A percentile compares a stretch with the other conserved stretches of the same genome.
Conservation (phyloP, 37 sponge, comb jelly and placozoan genomes). For the Mnemiopsis leidyi region DNA sequence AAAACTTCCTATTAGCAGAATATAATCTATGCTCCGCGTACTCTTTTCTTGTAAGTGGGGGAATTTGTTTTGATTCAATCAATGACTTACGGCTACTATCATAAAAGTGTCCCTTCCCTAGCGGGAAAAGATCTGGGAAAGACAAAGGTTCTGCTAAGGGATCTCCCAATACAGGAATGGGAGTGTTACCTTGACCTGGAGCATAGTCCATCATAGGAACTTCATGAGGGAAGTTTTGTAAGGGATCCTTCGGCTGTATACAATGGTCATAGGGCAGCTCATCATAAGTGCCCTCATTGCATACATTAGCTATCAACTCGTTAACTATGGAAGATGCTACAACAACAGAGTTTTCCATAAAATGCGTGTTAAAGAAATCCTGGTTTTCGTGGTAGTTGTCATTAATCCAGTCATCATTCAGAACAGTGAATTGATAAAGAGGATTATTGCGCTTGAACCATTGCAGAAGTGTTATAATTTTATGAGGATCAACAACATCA, state of each 20-base stretch:
- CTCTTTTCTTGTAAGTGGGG: background rate
- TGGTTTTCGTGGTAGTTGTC: constrained; percentile 2
- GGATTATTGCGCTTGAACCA: constrained; percentile 14
- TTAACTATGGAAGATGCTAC: background rate
- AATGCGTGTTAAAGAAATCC: background rate
- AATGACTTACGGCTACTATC: background rate
- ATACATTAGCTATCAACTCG: background rate
- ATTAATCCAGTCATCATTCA: background rate
- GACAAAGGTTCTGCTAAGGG: background rate
- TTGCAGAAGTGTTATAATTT: background rate
- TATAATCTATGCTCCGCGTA: background rate
- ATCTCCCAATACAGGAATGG: background rate
- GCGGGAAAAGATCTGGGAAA: constrained; percentile 7
- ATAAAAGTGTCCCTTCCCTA: constrained; percentile 49
- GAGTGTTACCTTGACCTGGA: constrained; percentile 15
- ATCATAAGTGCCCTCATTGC: constrained; percentile 3
- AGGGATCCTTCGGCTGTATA: background rate
- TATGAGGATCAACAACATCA: constrained; percentile 37
- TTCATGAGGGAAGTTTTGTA: background rate
- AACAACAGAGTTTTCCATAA: background rate
- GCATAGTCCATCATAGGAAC: constrained; percentile 41
- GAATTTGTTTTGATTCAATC: background rate
- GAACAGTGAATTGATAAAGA: background rate
- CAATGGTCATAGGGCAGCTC: constrained; percentile 37
- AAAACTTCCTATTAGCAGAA: background rate